phyloP scores from a whole-genome alignment of 2,797 vertebrate species.

The Clarias platycephalus region DNA sequence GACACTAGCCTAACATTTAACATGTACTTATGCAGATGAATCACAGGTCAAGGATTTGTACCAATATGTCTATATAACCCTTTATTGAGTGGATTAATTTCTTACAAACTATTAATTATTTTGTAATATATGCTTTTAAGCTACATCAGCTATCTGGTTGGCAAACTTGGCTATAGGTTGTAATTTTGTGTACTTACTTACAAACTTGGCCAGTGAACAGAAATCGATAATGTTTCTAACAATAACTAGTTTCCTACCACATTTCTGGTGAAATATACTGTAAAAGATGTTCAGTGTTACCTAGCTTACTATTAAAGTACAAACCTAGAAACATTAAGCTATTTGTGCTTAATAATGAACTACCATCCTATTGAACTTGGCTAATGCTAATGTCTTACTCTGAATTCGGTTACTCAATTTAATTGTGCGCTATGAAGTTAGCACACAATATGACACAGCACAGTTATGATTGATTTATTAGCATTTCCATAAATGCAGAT shows the following conservation, averaged over 20 bases:
- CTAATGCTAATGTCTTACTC: background rate
- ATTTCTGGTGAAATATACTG: background rate
- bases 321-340: background rate
- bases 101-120: background rate
- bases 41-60: conserved; percentile 8
- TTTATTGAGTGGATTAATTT: background rate
- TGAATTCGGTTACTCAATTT: background rate
- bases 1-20: conserved; percentile 2
- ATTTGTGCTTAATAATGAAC: background rate
- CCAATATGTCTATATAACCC: background rate
- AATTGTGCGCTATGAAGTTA: background rate
- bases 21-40: background rate
- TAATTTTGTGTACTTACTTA: too few species aligned
- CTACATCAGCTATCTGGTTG: background rate
- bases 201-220: background rate
- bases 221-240: background rate
- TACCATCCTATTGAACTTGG: background rate
- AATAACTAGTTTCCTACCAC: background rate
- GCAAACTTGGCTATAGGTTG: background rate
- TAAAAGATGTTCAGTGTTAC: background rate
- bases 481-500: conserved; percentile 5
- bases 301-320: background rate
- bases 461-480: background rate
- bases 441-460: background rate
- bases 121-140: background rate